Percentiles rank a stretch among this genome's conserved stretches.
These are phyloP conservation scores for Adrianichthys oophorus DNA, from an alignment of 2,797 vertebrate species.

Conservation along the genomic window DNA sequence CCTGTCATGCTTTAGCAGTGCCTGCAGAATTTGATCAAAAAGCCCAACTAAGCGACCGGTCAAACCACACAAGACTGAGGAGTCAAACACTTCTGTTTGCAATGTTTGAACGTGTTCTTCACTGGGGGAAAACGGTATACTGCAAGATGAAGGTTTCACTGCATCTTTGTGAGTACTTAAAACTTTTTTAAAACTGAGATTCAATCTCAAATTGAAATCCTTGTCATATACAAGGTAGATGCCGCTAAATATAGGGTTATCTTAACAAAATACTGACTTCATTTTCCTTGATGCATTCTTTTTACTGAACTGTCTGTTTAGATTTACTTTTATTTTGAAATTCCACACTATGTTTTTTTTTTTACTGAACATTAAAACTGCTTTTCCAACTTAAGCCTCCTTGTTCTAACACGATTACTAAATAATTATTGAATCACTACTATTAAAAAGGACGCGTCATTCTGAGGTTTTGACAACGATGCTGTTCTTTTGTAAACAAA, in stretches of 20 bases:
- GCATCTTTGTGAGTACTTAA: conserved; percentile 59
- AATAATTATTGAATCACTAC: too few relatives aligned
- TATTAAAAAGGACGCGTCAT: too few relatives aligned
- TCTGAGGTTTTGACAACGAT: too few relatives aligned
- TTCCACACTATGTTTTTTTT: too few relatives aligned
- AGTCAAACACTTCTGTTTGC: conserved; percentile 29
- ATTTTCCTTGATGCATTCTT: too few relatives aligned
- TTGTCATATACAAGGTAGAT: background rate
- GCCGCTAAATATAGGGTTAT: conserved; percentile 10
- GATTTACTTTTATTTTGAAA: background rate
- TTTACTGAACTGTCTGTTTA: background rate
- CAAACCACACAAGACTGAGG: conserved; percentile 30
- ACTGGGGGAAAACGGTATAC: conserved; percentile 38
- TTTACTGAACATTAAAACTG: too few relatives aligned
- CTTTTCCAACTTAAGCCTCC: too few relatives aligned
- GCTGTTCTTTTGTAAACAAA: too few relatives aligned
- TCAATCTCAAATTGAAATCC: conserved; percentile 11
- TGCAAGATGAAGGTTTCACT: conserved; percentile 46
- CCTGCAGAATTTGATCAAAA: conserved; percentile 57
- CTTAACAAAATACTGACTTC: conserved; percentile 8
- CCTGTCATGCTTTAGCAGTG: conserved; percentile 56
- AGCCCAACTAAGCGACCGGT: conserved; percentile 32
- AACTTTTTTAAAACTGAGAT: conserved; percentile 23
- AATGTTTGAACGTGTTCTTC: conserved; percentile 53
- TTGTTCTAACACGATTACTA: too few relatives aligned